Base-by-base conservation (phyloP, 2,888 invertebrate species). In the Ferdinandea cuprea region DNA sequence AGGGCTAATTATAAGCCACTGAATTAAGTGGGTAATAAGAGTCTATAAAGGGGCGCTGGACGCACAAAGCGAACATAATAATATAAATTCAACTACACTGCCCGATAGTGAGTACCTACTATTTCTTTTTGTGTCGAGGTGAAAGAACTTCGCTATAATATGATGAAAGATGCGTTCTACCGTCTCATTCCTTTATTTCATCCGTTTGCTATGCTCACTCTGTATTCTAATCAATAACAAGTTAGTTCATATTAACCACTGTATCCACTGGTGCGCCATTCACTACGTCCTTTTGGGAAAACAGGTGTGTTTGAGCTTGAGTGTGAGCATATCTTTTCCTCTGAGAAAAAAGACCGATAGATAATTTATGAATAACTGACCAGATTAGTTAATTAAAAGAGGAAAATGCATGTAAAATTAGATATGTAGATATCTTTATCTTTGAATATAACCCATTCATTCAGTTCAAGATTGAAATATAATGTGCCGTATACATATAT, bases 1-100 rank as follows among this genome's bases (percentile, higher is more conserved):
- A 66, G 65, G 65, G 72, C 65, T 78, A 78, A 78, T 78, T 78
- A 72, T 65, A 52, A 65, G 28, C 21, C n/a, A 58, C 56, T 71
- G 48, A 17, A 46, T 15, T 21, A n/a, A 46, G 19, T 19, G 19
- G 9, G 40, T 46, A 61, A 54, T 59, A 35, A 35, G 21, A 65
- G 56, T 19, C 37, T 11, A 11, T 5, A 25, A 25, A 48, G 13
- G 13, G n/a, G 48, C 35, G 61, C 21, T 25, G 15, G 44, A 37
- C n/a, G 74, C 17, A 9, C 32, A 63, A 17, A 71, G 48, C 50
- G 40, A 50, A 59, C 58, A 76, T 78, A 65, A 72, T 78, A 78
- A 72, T 72, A 78, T 50, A 59, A 58, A 59, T 65, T 44, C 52
- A 50, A 65, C 71, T 28, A 2, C 40, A 25, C n/a, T 48, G 21